Conservation (phyloP, 2,797 vertebrate genomes). For the Cynopterus sphinx region DNA sequence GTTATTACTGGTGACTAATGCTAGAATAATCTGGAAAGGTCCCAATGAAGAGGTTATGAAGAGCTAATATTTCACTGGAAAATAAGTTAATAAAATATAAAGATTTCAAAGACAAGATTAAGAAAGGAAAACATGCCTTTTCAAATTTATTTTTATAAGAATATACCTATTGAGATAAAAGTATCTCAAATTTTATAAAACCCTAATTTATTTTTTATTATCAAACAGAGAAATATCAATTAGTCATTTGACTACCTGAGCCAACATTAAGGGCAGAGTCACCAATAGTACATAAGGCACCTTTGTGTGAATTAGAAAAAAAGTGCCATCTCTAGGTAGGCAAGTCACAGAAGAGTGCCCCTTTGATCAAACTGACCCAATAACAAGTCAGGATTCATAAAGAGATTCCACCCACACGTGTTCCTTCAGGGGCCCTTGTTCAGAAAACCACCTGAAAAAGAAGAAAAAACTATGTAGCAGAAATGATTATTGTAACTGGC, state of each 20-base stretch:
- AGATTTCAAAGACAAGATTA: slow-evolving; percentile 5
- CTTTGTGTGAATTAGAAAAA: neutral
- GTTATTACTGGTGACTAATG: neutral
- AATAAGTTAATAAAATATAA: slow-evolving; percentile 40
- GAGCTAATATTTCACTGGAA: slow-evolving; percentile 9
- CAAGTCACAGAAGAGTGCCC: neutral
- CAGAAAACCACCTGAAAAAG: neutral
- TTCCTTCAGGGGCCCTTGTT: neutral
- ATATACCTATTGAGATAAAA: neutral
- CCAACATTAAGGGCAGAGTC: neutral
- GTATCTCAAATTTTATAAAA: neutral
- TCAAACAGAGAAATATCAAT: slow-evolving; percentile 56
- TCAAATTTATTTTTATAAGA: neutral
- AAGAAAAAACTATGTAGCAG: too few relatives aligned
- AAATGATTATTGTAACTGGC: neutral
- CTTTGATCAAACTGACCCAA: neutral
- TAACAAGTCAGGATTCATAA: neutral
- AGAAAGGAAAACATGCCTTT: neutral
- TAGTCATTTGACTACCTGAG: neutral
- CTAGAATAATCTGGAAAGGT: neutral
- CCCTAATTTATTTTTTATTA: neutral
- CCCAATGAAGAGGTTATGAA: slow-evolving; percentile 5
- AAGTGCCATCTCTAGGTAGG: neutral
- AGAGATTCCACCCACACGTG: neutral
- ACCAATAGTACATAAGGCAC: neutral